A percentile compares a stretch with the other conserved stretches of the same genome.
These are phyloP conservation scores for Aphelinus atriplicis DNA, from an alignment of 1,140 invertebrate species.

Conservation along the genomic window DNA sequence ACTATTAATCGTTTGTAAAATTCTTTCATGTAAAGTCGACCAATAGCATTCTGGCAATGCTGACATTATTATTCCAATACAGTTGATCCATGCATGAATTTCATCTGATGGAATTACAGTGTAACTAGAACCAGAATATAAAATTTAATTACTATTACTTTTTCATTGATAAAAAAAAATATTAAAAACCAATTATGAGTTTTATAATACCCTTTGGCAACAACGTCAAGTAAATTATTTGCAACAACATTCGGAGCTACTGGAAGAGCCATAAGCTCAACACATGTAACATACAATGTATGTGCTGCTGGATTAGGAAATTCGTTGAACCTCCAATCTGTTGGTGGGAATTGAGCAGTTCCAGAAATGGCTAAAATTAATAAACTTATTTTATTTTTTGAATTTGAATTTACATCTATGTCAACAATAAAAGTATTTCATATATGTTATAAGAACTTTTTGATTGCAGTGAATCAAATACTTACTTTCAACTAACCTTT, in stretches of 20 bases:
- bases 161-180: background rate
- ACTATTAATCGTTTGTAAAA: slow-evolving; percentile 78
- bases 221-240: slow-evolving; percentile 85
- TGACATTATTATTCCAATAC: slow-evolving; percentile 88
- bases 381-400: background rate
- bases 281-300: slow-evolving; percentile 91
- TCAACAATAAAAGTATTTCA: too few relatives aligned
- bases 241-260: slow-evolving; percentile 81
- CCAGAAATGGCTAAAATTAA: slow-evolving; percentile 77
- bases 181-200: slow-evolving; percentile 15
- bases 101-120: slow-evolving; percentile 81
- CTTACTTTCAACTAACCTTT: slow-evolving; percentile 85
- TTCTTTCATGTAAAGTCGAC: slow-evolving; percentile 84
- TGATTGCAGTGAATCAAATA: background rate
- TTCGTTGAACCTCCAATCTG: slow-evolving; percentile 97
- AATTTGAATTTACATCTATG: too few relatives aligned
- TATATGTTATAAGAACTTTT: background rate
- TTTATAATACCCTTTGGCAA: slow-evolving; percentile 76
- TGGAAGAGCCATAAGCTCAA: slow-evolving; percentile 93
- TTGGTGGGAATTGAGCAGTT: slow-evolving; percentile 83
- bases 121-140: slow-evolving; percentile 66
- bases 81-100: slow-evolving; percentile 93
- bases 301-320: slow-evolving; percentile 95
- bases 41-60: slow-evolving; percentile 90
- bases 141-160: background rate